A percentile compares a stretch with the other conserved stretches of the same genome.
phyloP scores from a whole-genome alignment of 2,113 vertebrate genomes.

The Macquaria ambigua region DNA sequence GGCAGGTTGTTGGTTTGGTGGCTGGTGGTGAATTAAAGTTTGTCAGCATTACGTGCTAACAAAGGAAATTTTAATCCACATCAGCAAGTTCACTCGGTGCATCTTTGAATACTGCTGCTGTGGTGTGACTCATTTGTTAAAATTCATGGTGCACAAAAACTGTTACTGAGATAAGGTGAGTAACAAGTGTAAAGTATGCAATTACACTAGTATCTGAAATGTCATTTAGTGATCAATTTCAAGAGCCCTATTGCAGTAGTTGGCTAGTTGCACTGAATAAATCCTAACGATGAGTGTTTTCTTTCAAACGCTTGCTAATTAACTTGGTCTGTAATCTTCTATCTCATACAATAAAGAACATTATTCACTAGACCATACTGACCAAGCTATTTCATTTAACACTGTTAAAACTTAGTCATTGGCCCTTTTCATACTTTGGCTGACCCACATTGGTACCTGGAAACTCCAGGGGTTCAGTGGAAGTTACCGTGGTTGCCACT shows the following conservation, averaged over 20 bases:
- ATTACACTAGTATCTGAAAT: not conserved
- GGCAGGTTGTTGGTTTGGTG: conserved; percentile 47
- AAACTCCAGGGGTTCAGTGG: conserved; percentile 1
- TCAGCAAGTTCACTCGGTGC: conserved; percentile 5
- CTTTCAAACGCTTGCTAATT: not conserved
- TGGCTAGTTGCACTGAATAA: not conserved
- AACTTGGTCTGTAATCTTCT: not conserved
- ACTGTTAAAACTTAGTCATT: not conserved
- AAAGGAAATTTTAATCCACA: conserved; percentile 39
- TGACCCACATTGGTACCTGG: conserved; percentile 4
- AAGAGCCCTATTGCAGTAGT: not conserved
- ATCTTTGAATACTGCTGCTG: conserved; percentile 6
- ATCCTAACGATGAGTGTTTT: not conserved
- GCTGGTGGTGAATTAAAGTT: conserved; percentile 50
- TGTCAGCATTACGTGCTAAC: conserved; percentile 29
- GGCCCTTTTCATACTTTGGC: conserved; percentile 16
- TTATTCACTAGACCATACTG: not conserved
- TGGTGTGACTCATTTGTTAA: not conserved
- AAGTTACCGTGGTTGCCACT: conserved; percentile 8
- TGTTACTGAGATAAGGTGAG: not conserved
- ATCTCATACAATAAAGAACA: not conserved
- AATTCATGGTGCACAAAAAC: not conserved
- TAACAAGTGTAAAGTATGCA: not conserved
- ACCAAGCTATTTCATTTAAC: not conserved
- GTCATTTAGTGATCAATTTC: not conserved